Base-by-base conservation (phyloP, 37 sponge, comb jelly and placozoan species). In the Bolinopsis microptera region DNA sequence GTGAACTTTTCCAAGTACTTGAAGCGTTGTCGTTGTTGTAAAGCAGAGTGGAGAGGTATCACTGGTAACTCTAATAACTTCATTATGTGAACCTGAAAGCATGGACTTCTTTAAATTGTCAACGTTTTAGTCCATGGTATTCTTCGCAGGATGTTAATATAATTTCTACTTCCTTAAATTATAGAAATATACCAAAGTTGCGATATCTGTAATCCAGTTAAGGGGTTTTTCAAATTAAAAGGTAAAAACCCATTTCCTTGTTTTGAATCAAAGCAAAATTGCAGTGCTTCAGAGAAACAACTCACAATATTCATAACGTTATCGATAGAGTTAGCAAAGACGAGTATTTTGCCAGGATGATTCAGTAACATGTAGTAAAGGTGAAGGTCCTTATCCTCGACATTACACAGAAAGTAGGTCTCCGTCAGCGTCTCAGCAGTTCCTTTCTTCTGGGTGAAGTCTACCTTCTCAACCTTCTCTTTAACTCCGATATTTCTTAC, bases 11-110 rank as follows among this genome's bases (percentile, higher is more conserved):
- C 99, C n/a, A 99, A 82, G 41, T 95, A 97, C 80, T 97, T 96
- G n/a, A 99, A 93, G 74, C 97, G 69, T 83, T 97, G 97, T 92
- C 96, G 88, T 93, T 98, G 99, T 83, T 98, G 99, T 95, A 98
- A 94, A n/a, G 94, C 93, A 27, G 99, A 96, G 69, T 99, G 99
- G 2, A 99, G 97, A 18, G 95, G 94, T 76, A 94, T 94, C 18
- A 96, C 95, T 0, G 76, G 38, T n/a, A 97, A 37, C 22, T 74
- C 41, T 34, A 99, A 95, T 31, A 95, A 93, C 38, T 93, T 94
- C 61, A 98, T 94, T 0, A 95, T 35, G 5, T 95, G 90, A 9
- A 93, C 83, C 38, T 97, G 94, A 38, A 26, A 28, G 13, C 31
- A 72, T n/a, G n/a, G n/a, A n/a, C n/a, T n/a, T n/a, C n/a, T n/a